Evolutionary conservation across 2,888 invertebrate species (phyloP).

Genomic region (Brachyptera putata): DNA sequence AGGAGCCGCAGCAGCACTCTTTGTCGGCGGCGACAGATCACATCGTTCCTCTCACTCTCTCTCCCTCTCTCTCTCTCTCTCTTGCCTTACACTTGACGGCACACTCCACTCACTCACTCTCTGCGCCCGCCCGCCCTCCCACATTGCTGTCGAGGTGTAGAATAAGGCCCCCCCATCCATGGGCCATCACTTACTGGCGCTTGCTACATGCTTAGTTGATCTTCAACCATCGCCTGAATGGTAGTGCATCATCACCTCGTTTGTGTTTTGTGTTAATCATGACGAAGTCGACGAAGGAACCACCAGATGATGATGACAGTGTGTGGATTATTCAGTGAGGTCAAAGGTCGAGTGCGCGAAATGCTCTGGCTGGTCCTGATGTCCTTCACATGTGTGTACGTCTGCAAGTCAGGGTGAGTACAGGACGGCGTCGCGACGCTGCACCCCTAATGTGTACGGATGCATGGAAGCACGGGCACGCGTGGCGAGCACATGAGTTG

Average conservation of each 20-base stretch:
- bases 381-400: slow-evolving; percentile 18
- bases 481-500: too few species aligned
- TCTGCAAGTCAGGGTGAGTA: slow-evolving; percentile 16
- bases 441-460: not conserved
- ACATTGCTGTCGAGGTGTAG: slow-evolving; percentile 22
- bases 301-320: slow-evolving; percentile 25
- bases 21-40: slow-evolving; percentile 27
- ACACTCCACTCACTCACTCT: slow-evolving; percentile 15
- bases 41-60: slow-evolving; percentile 15
- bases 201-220: slow-evolving; percentile 27
- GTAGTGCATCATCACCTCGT: slow-evolving; percentile 13
- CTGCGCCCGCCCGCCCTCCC: slow-evolving; percentile 21
- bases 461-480: not conserved
- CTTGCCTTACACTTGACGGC: slow-evolving; percentile 21
- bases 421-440: not conserved
- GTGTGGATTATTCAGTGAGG: slow-evolving; percentile 9
- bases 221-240: slow-evolving; percentile 25
- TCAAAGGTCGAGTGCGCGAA: slow-evolving; percentile 15
- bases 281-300: slow-evolving; percentile 27
- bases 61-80: slow-evolving; percentile 21
- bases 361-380: slow-evolving; percentile 27
- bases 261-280: slow-evolving; percentile 13
- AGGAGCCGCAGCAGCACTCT: slow-evolving; percentile 18
- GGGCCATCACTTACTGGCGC: slow-evolving; percentile 25
- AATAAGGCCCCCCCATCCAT: slow-evolving; percentile 25